Percentiles rank a stretch among this genome's conserved stretches.
Conservation (phyloP, 2,888 invertebrate species). For the Napeogenes sylphis region DNA sequence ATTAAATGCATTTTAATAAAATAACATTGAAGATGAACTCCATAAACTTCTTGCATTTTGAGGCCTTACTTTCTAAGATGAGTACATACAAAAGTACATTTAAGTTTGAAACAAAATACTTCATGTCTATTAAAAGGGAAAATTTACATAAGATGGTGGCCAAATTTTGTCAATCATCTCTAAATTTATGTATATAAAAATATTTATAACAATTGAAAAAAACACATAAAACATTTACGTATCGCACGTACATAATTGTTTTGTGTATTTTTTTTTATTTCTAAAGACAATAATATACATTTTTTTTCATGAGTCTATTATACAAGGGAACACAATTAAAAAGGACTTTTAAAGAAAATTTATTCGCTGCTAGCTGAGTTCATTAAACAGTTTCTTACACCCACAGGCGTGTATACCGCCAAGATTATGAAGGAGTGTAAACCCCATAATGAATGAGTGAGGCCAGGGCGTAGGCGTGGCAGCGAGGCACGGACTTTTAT, state of each 20-base stretch:
- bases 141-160: neutral
- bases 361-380: constrained; percentile 14
- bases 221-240: no score
- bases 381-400: constrained; percentile 28
- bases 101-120: constrained; percentile 4
- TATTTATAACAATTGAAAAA: no score
- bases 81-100: neutral
- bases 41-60: constrained; percentile 14
- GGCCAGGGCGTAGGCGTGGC: constrained; percentile 29
- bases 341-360: no score
- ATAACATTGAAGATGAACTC: constrained; percentile 15
- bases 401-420: constrained; percentile 33
- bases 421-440: constrained; percentile 36
- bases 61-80: neutral
- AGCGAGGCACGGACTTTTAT: constrained; percentile 43
- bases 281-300: no score
- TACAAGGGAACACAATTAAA: no score
- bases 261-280: no score
- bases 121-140: neutral
- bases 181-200: no score
- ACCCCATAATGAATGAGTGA: constrained; percentile 34
- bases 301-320: no score
- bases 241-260: no score
- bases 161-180: neutral
- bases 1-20: constrained; percentile 2